These are phyloP conservation scores for Onychostruthus taczanowskii DNA, from an alignment of 2,113 vertebrate genomes.

Conservation along the genomic window DNA sequence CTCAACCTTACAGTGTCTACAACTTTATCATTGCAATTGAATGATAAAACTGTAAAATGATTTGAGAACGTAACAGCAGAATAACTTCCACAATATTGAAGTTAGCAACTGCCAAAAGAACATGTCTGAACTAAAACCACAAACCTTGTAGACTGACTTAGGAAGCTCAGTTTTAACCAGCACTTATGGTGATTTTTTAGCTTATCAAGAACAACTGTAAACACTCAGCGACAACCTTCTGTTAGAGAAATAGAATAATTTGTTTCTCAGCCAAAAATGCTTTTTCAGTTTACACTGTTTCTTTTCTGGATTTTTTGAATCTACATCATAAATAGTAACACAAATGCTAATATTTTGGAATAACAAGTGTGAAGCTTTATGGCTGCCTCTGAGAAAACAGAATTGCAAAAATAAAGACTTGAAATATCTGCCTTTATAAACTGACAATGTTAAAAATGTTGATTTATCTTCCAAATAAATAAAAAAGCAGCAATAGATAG, in stretches of 20 bases:
- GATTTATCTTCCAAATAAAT: not conserved
- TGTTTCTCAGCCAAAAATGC: not conserved
- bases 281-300: not conserved
- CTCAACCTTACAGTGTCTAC: not conserved
- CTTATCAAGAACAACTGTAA: not conserved
- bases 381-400: not conserved
- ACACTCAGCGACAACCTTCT: not conserved
- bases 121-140: not conserved
- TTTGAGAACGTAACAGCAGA: not conserved
- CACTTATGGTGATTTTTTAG: not conserved
- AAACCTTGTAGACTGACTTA: not conserved
- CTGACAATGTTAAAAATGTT: not conserved
- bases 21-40: not conserved
- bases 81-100: not conserved
- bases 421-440: not conserved
- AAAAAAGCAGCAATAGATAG: not conserved
- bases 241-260: not conserved
- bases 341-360: not conserved
- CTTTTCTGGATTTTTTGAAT: not conserved
- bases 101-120: not conserved
- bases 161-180: not conserved
- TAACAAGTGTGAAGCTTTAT: fast-evolving
- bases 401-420: not conserved
- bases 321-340: not conserved
- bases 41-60: not conserved